Base-by-base conservation (phyloP, 2,888 invertebrate genomes). In the Caenorhabditis imperialis region DNA sequence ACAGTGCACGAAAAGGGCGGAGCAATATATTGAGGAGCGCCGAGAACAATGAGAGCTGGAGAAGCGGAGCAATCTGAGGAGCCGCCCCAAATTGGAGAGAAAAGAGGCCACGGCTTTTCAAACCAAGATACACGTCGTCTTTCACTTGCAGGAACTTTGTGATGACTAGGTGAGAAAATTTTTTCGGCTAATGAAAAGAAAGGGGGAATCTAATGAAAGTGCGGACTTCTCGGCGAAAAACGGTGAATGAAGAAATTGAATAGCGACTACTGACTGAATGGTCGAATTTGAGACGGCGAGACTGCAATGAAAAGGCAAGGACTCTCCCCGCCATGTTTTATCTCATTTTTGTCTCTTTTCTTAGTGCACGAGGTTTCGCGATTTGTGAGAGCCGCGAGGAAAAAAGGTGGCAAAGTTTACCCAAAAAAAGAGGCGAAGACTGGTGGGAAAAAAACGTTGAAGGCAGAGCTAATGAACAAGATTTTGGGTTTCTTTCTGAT, bases 61-160 rank as follows among this genome's bases (percentile, higher is more conserved):
- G 51, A 51, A 58, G 51, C 40, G 38, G 18, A 35, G 70, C 70
- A 61, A 70, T 70, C 61, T 70, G 60, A 70, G 61, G 61, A 60
- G 70, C 53, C 48, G 70, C 70, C 69, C 67, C 47, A 70, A 61
- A 70, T 70, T 70, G 61, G 35, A 35, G 47, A 61, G 51, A 54
- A 69, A 40, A 53, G 47, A 58, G 53, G 40, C 40, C 35, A 27
- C 8, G 25, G 22, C 48, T 30, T 55, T 50, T 48, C 22, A 33
- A 22, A 60, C 60, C 38, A n/a, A 16, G 7, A 40, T 6, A 61
- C 48, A 38, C 16, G 69, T 42, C 55, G 57, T 38, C 37, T 67
- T 67, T 50, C 55, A 48, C 65, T 40, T 54, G 16, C 14, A 55
- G 16, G 60, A 69, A 69, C n/a, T n/a, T n/a, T n/a, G n/a, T n/a